Base-by-base conservation (phyloP, 2,797 vertebrate species). In the Helicolenus hilgendorfi region DNA sequence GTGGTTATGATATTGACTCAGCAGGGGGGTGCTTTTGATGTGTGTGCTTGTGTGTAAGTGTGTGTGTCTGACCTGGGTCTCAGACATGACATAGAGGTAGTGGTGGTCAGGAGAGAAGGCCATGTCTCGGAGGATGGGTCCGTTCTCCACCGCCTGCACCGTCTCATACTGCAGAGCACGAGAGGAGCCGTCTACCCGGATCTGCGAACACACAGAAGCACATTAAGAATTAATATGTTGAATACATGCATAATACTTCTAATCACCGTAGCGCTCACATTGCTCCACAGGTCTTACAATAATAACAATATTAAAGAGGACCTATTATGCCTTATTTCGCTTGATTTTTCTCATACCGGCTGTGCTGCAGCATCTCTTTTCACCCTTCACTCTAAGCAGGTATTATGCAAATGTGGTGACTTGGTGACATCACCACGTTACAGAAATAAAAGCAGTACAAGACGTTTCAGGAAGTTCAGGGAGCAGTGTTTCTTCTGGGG, bases 1-100 rank as follows among this genome's bases (percentile, higher is more conserved):
- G 22, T 81, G 59, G 78, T 92, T 81, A 81, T 87, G 73, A 70
- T 83, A 83, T 65, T 65, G 58, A 88, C 49, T 81, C 67, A 76
- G 85, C 20, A 29, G 68, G 67, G 29, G 45, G 56, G n/a, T 18
- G 14, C 9, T 24, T 79, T 20, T 77, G 77, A 78, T 35, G 60
- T 18, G 58, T 11, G 8, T 63, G 36, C 11, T 8, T 15, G 56
- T 22, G 38, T 60, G 20, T 72, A 13, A 58, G 36, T 58, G 73
- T 70, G 49, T 76, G 58, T n/a, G 33, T 69, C 95, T 93, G 89
- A 99, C 99, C 98, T 99, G 98, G 85, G 96, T 98, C 90, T 99
- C 98, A 3, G 99, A 99, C 98, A 99, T 99, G 96, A 98, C 97
- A 81, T 99, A 99, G 87, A 99, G 98, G 81, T 98, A 98, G 24